phyloP scores from a whole-genome alignment of 2,113 vertebrate genomes.

The Diadophis punctatus region DNA sequence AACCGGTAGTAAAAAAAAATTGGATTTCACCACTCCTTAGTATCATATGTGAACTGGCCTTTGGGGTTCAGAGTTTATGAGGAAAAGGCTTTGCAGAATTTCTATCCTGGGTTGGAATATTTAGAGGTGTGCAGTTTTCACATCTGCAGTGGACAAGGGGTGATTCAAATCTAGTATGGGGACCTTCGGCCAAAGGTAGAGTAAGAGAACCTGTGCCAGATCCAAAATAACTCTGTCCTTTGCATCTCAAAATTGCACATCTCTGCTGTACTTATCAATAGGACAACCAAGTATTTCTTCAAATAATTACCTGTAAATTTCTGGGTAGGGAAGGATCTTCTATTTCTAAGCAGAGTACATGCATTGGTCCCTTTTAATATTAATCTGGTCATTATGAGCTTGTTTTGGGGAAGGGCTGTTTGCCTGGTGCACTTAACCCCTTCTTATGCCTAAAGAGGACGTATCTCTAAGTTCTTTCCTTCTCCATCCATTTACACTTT shows the following conservation, averaged over 20 bases:
- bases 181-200: background rate
- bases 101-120: background rate
- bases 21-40: too few relatives aligned
- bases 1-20: too few relatives aligned
- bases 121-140: background rate
- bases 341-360: background rate
- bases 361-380: background rate
- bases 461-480: background rate
- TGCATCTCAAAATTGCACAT: background rate
- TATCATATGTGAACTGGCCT: background rate
- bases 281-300: background rate
- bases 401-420: background rate
- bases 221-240: background rate
- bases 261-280: background rate
- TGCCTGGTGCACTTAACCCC: background rate
- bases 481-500: background rate
- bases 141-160: background rate
- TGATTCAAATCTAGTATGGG: background rate
- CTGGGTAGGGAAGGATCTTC: background rate
- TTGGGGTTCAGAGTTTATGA: background rate
- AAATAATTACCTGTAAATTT: background rate
- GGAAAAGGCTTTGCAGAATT: background rate
- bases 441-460: background rate
- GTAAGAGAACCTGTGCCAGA: background rate
- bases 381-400: background rate